These are phyloP conservation scores for Aplidium turbinatum DNA, from an alignment of 23 tunicate species.

Conservation along the genomic window DNA sequence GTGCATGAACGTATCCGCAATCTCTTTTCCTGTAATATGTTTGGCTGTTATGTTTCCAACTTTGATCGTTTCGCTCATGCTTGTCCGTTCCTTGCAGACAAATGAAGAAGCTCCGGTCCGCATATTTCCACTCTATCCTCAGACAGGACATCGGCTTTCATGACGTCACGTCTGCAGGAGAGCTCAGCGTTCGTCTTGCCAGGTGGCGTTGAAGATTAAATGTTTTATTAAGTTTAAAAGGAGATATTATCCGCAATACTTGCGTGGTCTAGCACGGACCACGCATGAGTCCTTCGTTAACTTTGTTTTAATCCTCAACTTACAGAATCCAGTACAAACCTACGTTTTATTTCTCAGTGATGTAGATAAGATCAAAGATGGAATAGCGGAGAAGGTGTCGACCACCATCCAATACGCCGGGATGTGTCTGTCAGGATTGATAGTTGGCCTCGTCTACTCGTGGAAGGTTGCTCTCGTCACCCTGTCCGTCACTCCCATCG, in stretches of 20 bases:
- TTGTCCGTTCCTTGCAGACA: conserved; percentile 45
- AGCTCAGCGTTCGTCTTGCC: conserved; percentile 77
- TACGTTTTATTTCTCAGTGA: conserved; percentile 48
- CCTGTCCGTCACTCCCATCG: conserved; percentile 71
- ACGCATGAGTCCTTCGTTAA: too few relatives aligned
- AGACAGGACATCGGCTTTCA: conserved; percentile 90
- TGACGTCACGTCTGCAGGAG: conserved; percentile 80
- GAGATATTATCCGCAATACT: too few relatives aligned
- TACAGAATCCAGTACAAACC: too few relatives aligned
- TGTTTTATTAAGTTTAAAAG: too few relatives aligned
- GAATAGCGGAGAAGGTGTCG: conserved; percentile 89
- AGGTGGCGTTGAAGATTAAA: too few relatives aligned
- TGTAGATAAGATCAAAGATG: conserved; percentile 77
- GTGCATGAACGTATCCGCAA: too few relatives aligned
- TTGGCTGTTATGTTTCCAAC: too few relatives aligned
- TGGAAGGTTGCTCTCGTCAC: conserved; percentile 94
- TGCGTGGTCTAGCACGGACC: too few relatives aligned
- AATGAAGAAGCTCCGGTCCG: conserved; percentile 49
- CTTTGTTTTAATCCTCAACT: too few relatives aligned
- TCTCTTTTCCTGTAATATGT: too few relatives aligned
- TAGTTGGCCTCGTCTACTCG: conserved; percentile 73
- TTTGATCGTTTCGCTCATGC: too few relatives aligned
- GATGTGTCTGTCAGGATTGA: conserved; percentile 62
- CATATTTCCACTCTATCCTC: conserved; percentile 66
- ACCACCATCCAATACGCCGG: conserved; percentile 55